phyloP scores from a whole-genome alignment of 2,888 invertebrate species.

The Pachydiplax longipennis region DNA sequence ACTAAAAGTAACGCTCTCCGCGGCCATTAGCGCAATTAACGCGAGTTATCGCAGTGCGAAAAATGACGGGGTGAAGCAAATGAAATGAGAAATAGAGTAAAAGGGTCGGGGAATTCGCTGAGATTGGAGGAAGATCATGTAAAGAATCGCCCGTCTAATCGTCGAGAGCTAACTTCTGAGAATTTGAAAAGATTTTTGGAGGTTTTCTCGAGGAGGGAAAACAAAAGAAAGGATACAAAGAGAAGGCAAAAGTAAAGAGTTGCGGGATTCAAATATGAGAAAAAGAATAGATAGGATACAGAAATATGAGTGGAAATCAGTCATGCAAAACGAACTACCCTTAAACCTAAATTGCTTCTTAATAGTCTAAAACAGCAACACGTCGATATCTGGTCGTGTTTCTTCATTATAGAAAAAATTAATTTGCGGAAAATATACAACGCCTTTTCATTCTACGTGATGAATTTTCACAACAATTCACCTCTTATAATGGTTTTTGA shows the following conservation, averaged over 20 bases:
- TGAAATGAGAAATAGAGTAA: neutral
- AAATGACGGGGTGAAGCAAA: neutral
- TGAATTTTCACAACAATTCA: too few relatives aligned
- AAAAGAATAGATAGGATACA: neutral
- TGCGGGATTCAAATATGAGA: neutral
- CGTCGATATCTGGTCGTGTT: too few relatives aligned
- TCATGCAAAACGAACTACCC: too few relatives aligned
- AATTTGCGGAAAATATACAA: too few relatives aligned
- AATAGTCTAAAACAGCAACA: too few relatives aligned
- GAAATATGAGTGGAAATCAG: too few relatives aligned
- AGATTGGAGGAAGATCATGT: neutral
- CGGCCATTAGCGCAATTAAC: neutral
- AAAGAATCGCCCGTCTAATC: neutral
- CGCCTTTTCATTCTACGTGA: too few relatives aligned
- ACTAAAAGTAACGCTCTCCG: neutral
- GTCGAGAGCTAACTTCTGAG: neutral
- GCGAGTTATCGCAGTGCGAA: neutral
- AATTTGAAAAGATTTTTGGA: neutral
- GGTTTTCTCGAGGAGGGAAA: neutral
- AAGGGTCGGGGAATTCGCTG: neutral
- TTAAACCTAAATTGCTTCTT: too few relatives aligned
- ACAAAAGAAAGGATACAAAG: neutral
- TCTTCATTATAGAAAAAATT: too few relatives aligned
- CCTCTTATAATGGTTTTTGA: too few relatives aligned
- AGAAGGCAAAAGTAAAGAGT: neutral